phyloP scores from a whole-genome alignment of 1,140 invertebrate genomes.

The Scaptomyza pallida region DNA sequence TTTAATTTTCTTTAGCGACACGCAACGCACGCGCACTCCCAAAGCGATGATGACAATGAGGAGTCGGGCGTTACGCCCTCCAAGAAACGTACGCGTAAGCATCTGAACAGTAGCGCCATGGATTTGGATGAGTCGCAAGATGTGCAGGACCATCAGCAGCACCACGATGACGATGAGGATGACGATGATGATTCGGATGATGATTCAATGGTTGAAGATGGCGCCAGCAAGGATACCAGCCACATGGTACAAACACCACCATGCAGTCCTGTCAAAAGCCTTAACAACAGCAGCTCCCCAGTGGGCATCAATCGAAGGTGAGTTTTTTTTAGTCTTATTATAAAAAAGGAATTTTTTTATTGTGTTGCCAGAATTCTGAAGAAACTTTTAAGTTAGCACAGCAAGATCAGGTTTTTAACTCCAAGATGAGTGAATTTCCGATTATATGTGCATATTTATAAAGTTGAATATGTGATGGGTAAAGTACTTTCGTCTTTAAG shows the following conservation, averaged over 20 bases:
- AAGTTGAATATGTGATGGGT: too few relatives aligned
- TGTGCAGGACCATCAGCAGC: conserved; percentile 5
- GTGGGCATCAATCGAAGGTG: conserved; percentile 89
- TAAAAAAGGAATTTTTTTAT: too few relatives aligned
- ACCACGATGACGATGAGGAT: conserved; percentile 58
- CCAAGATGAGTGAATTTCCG: too few relatives aligned
- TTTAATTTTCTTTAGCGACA: conserved; percentile 32
- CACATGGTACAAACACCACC: conserved; percentile 78
- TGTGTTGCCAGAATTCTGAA: too few relatives aligned
- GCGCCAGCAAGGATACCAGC: conserved; percentile 56
- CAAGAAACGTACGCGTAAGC: conserved; percentile 66
- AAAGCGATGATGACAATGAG: conserved; percentile 62
- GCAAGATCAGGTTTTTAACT: too few relatives aligned
- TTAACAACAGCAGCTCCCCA: conserved; percentile 83
- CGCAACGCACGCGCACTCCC: conserved; percentile 45
- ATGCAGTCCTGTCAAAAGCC: conserved; percentile 80
- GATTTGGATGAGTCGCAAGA: conserved; percentile 75
- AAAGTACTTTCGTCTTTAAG: too few relatives aligned
- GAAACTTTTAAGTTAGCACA: too few relatives aligned
- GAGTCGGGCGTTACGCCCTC: conserved; percentile 29
- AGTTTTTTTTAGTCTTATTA: conserved; percentile 2
- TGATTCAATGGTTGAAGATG: conserved; percentile 83
- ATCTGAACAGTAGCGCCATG: conserved; percentile 73
- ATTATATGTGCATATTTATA: too few relatives aligned
- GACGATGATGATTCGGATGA: conserved; percentile 80